Evolutionary conservation across 2,888 invertebrate species (phyloP), one percentile per base, ranked within the genome.

Genomic region (Blastobasis lacticolella): DNA sequence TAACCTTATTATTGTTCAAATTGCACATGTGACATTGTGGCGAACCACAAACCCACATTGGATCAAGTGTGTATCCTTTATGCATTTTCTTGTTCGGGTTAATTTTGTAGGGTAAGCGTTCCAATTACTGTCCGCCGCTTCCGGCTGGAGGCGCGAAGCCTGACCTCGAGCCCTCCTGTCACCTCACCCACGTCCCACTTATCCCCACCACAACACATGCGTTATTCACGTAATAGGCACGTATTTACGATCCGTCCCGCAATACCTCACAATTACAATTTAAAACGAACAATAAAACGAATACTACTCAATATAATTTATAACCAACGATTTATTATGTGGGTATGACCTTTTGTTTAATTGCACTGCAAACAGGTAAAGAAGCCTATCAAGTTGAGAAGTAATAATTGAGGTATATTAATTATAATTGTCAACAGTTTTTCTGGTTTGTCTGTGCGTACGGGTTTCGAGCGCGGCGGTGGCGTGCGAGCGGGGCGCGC

Each of bases 131-230:
- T 51, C 57, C 54, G 80, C 86, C 85, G 57, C 84, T 81, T 85
- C 86, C 85, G 77, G 70, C 54, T 65, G 56, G 67, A 81, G 80
- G 83, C 76, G 86, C 67, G 76, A 82, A 78, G 71, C 68, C 71
- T 66, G 63, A 64, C 65, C 60, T 57, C 54, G 56, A 62, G 54
- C 49, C 50, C 53, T 51, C 23, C 23, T 23, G 23, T 23, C 23
- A 23, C 23, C 23, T 23, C 23, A 23, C 23, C 23, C 23, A 23
- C 23, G 23, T 23, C 23, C 23, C 23, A 57, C 52, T 56, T 54
- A 45, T 8, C 36, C 48, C 50, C 49, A 46, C 46, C 40, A 48
- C 9, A 46, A 45, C 23, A 10, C 44, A n/a, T 7, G 5, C 8
- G 5, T 10, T 23, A 45, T 10, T 45, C 44, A 10, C 5, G 7